Evolutionary conservation across 2,888 invertebrate genomes (phyloP).

Genomic region (Shargacucullia verbasci): DNA sequence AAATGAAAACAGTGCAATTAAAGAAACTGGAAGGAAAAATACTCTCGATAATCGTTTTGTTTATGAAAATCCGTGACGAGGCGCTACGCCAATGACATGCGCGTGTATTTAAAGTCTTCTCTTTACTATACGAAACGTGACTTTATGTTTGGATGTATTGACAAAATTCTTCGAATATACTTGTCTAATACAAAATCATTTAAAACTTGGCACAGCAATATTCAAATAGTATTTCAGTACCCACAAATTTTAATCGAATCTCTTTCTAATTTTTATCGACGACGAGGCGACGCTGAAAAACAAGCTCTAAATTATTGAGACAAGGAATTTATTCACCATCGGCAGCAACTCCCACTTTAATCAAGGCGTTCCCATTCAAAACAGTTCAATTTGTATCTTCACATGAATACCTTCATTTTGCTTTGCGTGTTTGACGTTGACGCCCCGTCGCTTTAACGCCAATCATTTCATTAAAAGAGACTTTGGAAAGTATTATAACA

Average conservation of each 20-base stretch:
- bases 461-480: conserved; percentile 8
- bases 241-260: conserved; percentile 11
- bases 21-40: conserved; percentile 58
- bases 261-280: conserved; percentile 22
- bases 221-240: conserved; percentile 23
- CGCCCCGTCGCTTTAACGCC: too few species aligned
- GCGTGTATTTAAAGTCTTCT: conserved; percentile 29
- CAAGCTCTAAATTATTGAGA: conserved; percentile 3
- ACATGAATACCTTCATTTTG: not conserved
- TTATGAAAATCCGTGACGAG: conserved; percentile 64
- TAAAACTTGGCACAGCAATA: conserved; percentile 34
- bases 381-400: conserved; percentile 8
- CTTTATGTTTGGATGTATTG: conserved; percentile 32
- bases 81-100: conserved; percentile 47
- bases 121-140: conserved; percentile 14
- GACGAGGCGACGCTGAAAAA: conserved; percentile 12
- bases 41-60: conserved; percentile 75
- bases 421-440: conserved; percentile 8
- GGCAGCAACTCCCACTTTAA: conserved; percentile 3
- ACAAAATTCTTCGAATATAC: conserved; percentile 33
- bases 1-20: conserved; percentile 67
- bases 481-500: conserved; percentile 4
- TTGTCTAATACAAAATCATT: conserved; percentile 31
- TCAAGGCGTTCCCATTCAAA: conserved; percentile 13
- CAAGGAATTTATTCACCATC: conserved; percentile 19